Base-by-base conservation (phyloP, 2,888 invertebrate genomes). In the Leptopilina drosophilae region DNA sequence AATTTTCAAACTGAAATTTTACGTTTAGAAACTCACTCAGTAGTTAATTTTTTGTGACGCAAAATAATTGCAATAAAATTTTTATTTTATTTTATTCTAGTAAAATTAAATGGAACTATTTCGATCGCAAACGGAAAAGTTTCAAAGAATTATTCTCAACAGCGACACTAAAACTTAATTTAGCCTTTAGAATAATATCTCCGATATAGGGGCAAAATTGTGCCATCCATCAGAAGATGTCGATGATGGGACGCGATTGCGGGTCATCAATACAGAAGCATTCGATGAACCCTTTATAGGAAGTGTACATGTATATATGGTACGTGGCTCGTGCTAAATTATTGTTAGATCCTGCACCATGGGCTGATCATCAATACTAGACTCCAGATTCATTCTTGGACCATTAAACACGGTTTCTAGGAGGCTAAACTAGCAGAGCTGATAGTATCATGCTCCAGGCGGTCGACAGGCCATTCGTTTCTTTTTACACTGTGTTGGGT, bases 361-460 rank as follows among this genome's bases (percentile, higher is more conserved):
- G 62, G 76, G 76, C 42, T 12, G 75, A 56, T 64, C 49, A 20
- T 26, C 75, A 78, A 33, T 64, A 73, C 78, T 46, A 49, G 78
- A 78, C 64, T 69, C 78, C n/a, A 53, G 73, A 64, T 53, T 75
- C 33, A 33, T 15, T 62, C 76, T 65, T 66, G 69, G 69, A 42
- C 69, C 42, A 69, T 69, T 69, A 53, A 69, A 65, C 67, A 40
- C 62, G 15, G 64, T 46, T 64, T 78, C 73, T 75, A 64, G 82
- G 82, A 82, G 82, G 82, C 80, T 82, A 80, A 82, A 78, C 82
- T 83, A 82, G 82, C 83, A 80, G 81, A 80, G 81, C 83, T 80
- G 84, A 84, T 83, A 81, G 69, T 82, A 84, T 84, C 84, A 78
- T 80, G 83, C 82, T 80, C 79, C 42, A 77, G 80, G 82, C 82